Percentiles rank a stretch among this genome's conserved stretches.
phyloP scores from a whole-genome alignment of 2,797 vertebrate genomes.

The Gastrophryne carolinensis region DNA sequence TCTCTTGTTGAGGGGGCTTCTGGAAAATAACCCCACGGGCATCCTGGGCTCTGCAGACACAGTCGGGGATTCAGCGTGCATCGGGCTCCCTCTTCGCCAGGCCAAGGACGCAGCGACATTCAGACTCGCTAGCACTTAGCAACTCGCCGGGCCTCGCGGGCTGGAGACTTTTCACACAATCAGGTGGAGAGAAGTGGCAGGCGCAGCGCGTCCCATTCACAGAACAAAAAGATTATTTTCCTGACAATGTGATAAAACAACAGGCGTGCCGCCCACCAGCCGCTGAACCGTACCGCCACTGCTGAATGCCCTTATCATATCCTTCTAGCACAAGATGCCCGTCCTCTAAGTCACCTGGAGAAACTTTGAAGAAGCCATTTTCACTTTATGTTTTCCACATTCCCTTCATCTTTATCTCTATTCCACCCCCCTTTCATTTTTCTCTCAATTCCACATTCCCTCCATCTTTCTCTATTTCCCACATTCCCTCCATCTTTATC shows the following conservation, averaged over 20 bases:
- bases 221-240: slow-evolving; percentile 77
- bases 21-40: not conserved
- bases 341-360: not conserved
- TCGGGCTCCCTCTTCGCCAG: slow-evolving; percentile 12
- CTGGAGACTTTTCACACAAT: slow-evolving; percentile 95
- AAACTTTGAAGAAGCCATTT: no score
- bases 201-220: slow-evolving; percentile 68
- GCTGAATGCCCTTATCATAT: slow-evolving; percentile 53
- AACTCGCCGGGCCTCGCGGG: slow-evolving; percentile 77
- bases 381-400: no score
- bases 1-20: not conserved
- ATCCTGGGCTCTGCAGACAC: not conserved
- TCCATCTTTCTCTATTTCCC: no score
- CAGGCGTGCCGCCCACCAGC: slow-evolving; percentile 75
- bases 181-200: slow-evolving; percentile 79
- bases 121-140: slow-evolving; percentile 88
- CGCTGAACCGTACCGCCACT: slow-evolving; percentile 78
- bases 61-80: not conserved
- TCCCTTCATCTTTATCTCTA: no score
- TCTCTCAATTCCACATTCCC: no score
- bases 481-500: no score
- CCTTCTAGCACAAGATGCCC: not conserved
- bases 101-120: slow-evolving; percentile 91
- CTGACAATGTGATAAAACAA: slow-evolving; percentile 96
- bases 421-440: no score